Evolutionary conservation across 2,888 invertebrate genomes (phyloP).

Genomic region (Xestia sexstrigata): DNA sequence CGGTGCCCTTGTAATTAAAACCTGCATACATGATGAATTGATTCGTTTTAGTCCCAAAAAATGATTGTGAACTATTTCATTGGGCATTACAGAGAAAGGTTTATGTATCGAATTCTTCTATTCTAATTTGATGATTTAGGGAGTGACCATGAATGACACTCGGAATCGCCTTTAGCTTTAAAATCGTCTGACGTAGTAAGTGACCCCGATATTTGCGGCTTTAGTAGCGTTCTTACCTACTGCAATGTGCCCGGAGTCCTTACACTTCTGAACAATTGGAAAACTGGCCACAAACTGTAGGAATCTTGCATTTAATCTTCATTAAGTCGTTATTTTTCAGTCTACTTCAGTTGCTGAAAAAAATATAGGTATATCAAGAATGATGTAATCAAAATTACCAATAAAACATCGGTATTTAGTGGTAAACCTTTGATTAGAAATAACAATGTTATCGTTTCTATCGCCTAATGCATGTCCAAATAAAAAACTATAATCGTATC

Average conservation of each 20-base stretch:
- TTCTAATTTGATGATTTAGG: background rate
- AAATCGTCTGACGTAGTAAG: background rate
- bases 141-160: background rate
- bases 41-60: constrained; percentile 14
- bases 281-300: background rate
- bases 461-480: constrained; percentile 21
- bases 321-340: background rate
- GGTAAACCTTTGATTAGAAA: constrained; percentile 16
- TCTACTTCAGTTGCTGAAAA: background rate
- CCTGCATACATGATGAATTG: constrained; percentile 9
- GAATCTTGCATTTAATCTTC: background rate
- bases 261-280: background rate
- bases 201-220: background rate
- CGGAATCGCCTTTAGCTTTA: background rate
- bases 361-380: background rate
- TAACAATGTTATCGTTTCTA: constrained; percentile 19
- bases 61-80: constrained; percentile 7
- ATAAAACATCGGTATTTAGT: constrained; percentile 1
- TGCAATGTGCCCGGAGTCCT: background rate
- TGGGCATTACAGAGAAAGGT: constrained; percentile 10
- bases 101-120: background rate
- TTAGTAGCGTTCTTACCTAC: background rate
- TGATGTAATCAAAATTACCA: background rate
- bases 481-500: constrained; percentile 33
- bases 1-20: constrained; percentile 38